Conservation (phyloP, 2,797 vertebrate genomes). For the Chaenodraco wilsoni region DNA sequence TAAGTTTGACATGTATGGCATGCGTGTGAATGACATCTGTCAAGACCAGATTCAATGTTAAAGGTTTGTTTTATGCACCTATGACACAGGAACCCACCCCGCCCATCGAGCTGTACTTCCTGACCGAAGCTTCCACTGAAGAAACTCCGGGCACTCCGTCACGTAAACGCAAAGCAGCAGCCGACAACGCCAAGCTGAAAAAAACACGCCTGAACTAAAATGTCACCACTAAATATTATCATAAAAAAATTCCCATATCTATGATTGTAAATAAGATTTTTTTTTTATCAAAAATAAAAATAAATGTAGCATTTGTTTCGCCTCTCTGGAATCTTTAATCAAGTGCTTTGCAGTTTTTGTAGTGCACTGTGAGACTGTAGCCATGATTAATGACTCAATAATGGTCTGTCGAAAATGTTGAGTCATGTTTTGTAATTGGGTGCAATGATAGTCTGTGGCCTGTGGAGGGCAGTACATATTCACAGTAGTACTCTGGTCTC, state of each 20-base stretch:
- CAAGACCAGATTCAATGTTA: not conserved
- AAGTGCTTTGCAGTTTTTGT: constrained; percentile 24
- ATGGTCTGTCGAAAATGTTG: constrained; percentile 57
- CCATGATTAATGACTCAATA: constrained; percentile 50
- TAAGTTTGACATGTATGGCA: no score
- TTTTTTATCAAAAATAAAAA: constrained; percentile 58
- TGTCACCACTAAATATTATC: not conserved
- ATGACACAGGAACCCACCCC: constrained; percentile 88
- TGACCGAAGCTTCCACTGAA: constrained; percentile 79
- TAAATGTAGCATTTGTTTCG: constrained; percentile 35
- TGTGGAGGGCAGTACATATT: constrained; percentile 45
- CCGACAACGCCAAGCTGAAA: constrained; percentile 83
- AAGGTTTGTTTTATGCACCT: not conserved
- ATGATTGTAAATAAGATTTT: constrained; percentile 57
- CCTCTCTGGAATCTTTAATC: constrained; percentile 16
- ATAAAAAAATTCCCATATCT: not conserved
- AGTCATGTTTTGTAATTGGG: constrained; percentile 71
- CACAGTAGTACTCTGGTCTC: not conserved
- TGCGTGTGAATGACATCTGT: no score
- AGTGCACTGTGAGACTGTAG: not conserved
- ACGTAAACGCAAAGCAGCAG: constrained; percentile 90
- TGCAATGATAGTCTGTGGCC: constrained; percentile 12
- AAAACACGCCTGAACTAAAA: constrained; percentile 85
- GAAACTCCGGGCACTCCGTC: constrained; percentile 72
- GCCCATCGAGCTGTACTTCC: constrained; percentile 83